Evolutionary conservation across 64 coral and sea anemone genomes (phyloP).

Genomic region (Catalaphyllia jardinei): DNA sequence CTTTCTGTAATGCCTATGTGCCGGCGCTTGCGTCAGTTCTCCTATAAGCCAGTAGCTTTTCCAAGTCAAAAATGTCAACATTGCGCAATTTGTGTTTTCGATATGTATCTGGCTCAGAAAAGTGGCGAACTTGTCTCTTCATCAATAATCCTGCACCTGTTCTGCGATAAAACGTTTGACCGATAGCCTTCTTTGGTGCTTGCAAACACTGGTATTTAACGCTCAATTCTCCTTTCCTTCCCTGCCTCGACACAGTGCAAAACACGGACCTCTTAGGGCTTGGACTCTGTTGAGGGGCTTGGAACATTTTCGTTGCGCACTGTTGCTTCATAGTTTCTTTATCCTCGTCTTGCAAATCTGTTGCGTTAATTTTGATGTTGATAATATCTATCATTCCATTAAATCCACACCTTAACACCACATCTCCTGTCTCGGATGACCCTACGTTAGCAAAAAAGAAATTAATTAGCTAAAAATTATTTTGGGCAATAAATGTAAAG

Average conservation of each 20-base stretch:
- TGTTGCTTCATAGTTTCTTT: not conserved
- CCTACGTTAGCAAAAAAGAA: not conserved
- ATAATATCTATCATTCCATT: constrained; percentile 1
- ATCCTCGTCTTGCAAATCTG: not conserved
- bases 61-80: too few relatives aligned
- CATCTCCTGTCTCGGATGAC: constrained; percentile 11
- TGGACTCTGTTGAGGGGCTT: not conserved
- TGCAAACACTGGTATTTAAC: constrained; percentile 32
- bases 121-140: not conserved
- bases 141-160: not conserved
- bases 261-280: not conserved
- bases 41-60: too few relatives aligned
- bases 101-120: too few relatives aligned
- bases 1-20: too few relatives aligned
- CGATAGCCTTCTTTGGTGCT: not conserved
- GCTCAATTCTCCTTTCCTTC: constrained; percentile 14
- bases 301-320: constrained; percentile 21
- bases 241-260: constrained; percentile 29
- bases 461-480: not conserved
- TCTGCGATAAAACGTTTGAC: not conserved
- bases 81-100: too few relatives aligned
- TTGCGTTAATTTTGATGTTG: constrained; percentile 27
- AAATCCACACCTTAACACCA: not conserved
- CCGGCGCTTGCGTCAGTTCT: too few relatives aligned
- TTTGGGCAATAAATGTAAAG: too few relatives aligned